phyloP scores from a whole-genome alignment of 2,113 vertebrate species.

The Ceyx cyanopectus region DNA sequence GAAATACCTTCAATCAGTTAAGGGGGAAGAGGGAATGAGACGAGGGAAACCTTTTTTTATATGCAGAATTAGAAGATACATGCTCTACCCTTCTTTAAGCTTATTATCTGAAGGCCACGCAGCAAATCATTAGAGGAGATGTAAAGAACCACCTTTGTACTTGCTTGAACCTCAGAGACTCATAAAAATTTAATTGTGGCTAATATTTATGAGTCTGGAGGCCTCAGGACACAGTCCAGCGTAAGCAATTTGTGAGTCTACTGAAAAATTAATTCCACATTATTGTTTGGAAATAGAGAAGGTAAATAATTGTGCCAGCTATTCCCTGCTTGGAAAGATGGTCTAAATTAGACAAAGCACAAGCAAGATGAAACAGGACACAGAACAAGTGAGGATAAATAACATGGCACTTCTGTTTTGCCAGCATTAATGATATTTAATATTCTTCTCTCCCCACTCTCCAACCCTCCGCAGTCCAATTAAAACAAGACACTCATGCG shows the following conservation, averaged over 20 bases:
- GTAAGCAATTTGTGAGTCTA: slow-evolving; percentile 16
- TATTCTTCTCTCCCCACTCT: neutral
- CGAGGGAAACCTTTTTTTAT: neutral
- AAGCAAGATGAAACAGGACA: neutral
- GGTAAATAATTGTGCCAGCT: neutral
- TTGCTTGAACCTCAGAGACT: slow-evolving; percentile 22
- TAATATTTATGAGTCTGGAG: slow-evolving; percentile 22
- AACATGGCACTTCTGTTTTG: neutral
- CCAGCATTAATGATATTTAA: neutral
- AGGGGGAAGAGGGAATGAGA: neutral
- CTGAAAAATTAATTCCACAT: slow-evolving; percentile 23
- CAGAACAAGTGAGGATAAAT: neutral
- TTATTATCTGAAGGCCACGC: neutral
- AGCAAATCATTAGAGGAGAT: neutral
- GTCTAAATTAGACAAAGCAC: neutral
- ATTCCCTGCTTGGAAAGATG: neutral
- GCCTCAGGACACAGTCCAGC: slow-evolving; percentile 18
- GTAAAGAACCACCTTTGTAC: neutral
- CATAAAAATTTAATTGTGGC: slow-evolving; percentile 13
- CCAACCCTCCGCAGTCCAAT: accelerated
- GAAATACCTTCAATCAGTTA: neutral
- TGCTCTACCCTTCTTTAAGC: neutral
- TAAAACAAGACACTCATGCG: neutral
- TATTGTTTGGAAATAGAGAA: slow-evolving; percentile 18
- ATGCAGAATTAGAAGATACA: neutral